Conservation (phyloP, 2,888 invertebrate species). For the Drosophila imparisetae region DNA sequence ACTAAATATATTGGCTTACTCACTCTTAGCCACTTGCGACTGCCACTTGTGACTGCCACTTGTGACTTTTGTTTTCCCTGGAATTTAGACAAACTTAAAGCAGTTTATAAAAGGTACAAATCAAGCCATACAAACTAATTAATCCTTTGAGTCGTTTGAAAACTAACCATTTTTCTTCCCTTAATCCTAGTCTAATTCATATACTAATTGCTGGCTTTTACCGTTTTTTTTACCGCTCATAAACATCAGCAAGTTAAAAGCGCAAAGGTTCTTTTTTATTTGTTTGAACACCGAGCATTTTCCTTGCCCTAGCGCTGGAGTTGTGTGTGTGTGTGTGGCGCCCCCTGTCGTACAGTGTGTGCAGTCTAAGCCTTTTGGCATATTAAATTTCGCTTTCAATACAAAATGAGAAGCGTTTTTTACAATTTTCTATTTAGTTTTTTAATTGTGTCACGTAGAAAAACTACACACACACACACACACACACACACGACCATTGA, state of each 20-base stretch:
- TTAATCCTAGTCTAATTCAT: slow-evolving; percentile 21
- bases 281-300: slow-evolving; percentile 10
- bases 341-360: slow-evolving; percentile 60
- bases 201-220: slow-evolving; percentile 48
- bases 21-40: neutral
- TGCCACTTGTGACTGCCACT: neutral
- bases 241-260: slow-evolving; percentile 39
- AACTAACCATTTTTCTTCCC: neutral
- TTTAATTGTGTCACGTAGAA: slow-evolving; percentile 80
- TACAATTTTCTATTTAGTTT: slow-evolving; percentile 73
- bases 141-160: neutral
- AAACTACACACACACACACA: slow-evolving; percentile 51
- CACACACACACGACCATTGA: slow-evolving; percentile 56
- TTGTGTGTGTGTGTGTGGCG: slow-evolving; percentile 23
- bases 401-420: slow-evolving; percentile 47
- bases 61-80: neutral
- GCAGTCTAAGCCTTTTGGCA: slow-evolving; percentile 51
- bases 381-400: slow-evolving; percentile 79
- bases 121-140: neutral
- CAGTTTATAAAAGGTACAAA: neutral
- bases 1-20: neutral
- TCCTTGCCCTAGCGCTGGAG: slow-evolving; percentile 1
- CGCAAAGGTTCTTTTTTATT: neutral
- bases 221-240: slow-evolving; percentile 15
- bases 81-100: neutral